Evolutionary conservation across 2,888 invertebrate species (phyloP).

Genomic region (Caenorhabditis panamensis): DNA sequence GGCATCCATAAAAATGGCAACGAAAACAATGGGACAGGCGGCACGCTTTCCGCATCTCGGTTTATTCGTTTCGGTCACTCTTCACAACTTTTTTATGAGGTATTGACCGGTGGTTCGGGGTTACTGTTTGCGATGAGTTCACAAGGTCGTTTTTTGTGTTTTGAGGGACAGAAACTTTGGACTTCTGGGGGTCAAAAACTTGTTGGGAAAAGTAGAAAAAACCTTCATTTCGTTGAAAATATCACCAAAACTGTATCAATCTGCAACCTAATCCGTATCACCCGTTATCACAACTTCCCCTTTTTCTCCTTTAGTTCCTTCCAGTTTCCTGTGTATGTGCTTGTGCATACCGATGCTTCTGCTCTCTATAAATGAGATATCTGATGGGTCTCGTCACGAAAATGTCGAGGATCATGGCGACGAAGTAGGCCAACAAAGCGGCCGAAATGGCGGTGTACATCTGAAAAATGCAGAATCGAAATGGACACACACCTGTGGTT

Average conservation of each 20-base stretch:
- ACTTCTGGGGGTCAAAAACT: not conserved
- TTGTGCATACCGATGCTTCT: constrained; percentile 58
- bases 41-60: constrained; percentile 14
- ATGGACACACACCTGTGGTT: constrained; percentile 57
- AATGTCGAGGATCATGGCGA: constrained; percentile 75
- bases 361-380: constrained; percentile 62
- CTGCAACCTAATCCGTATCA: constrained; percentile 4
- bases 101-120: constrained; percentile 16
- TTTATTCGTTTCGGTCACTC: constrained; percentile 26
- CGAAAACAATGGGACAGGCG: constrained; percentile 50
- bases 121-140: too few species aligned
- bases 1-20: constrained; percentile 30
- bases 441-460: constrained; percentile 75
- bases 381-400: constrained; percentile 75
- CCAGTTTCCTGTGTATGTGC: constrained; percentile 41
- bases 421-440: constrained; percentile 69
- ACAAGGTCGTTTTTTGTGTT: constrained; percentile 33
- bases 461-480: constrained; percentile 62
- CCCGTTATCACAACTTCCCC: not conserved
- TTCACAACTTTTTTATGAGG: constrained; percentile 54
- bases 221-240: not conserved
- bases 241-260: not conserved
- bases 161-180: not conserved
- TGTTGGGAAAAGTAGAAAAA: too few species aligned
- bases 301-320: constrained; percentile 2